Percentiles rank a stretch among this genome's conserved stretches.
These are phyloP conservation scores for Acanthochromis polyacanthus DNA, from an alignment of 2,113 vertebrate species.

Conservation along the genomic window DNA sequence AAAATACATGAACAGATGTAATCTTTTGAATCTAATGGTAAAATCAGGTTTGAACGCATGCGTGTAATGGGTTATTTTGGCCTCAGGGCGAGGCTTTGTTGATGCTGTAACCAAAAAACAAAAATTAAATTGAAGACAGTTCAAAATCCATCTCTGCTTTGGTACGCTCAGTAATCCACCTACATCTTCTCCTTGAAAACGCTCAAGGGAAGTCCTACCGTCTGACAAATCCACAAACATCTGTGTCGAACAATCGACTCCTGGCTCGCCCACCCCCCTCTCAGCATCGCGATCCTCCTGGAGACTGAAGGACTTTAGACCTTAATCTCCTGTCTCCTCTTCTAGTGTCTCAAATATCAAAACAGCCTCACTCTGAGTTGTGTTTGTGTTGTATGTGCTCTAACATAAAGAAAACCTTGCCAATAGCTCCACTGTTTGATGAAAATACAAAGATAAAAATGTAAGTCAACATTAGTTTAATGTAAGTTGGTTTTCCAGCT, in stretches of 20 bases:
- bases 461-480: no score
- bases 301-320: constrained; percentile 56
- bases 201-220: background rate
- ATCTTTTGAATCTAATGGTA: no score
- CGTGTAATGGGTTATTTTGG: no score
- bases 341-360: constrained; percentile 32
- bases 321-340: constrained; percentile 60
- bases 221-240: constrained; percentile 14
- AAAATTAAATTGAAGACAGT: no score
- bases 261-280: background rate
- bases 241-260: constrained; percentile 12
- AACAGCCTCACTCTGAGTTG: constrained; percentile 17
- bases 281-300: constrained; percentile 40
- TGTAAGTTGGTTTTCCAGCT: no score
- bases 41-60: no score
- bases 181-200: constrained; percentile 7
- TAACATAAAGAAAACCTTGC: background rate
- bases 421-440: background rate
- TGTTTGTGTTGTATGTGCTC: constrained; percentile 1
- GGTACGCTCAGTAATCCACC: background rate
- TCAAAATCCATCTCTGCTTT: background rate
- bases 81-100: no score
- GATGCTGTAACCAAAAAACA: no score
- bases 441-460: no score
- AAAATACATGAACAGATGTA: no score